Base-by-base conservation (phyloP, 2,113 vertebrate genomes). In the Ctenomys sociabilis region DNA sequence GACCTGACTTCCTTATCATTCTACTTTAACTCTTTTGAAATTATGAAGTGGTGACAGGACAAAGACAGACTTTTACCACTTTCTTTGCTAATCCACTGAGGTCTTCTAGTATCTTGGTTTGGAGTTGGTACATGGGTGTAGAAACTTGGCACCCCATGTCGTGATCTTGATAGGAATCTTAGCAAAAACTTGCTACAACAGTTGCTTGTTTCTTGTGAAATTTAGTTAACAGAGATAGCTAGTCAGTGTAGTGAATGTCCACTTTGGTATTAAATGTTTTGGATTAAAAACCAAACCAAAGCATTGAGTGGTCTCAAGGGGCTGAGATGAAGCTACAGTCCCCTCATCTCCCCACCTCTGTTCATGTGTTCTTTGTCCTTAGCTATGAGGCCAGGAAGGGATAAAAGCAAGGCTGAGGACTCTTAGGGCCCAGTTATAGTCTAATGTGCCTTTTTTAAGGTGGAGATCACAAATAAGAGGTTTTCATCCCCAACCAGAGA, bases 191-290 rank as follows among this genome's bases (percentile, higher is more conserved):
- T 30, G 73, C 28, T 81, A 59, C 72, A 64, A 40, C 22, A 1
- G 8, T 49, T 95, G 35, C 54, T 88, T 75, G 45, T 86, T 72
- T 77, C 70, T 85, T 16, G 30, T 5, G n/a, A 13, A 40, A 52
- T n/a, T 43, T 35, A 94, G 22, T 24, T 61, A 91, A 93, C 30
- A 95, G 26, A 90, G 90, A n/a, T n/a, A 72, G 24, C 8, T 73
- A 43, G 57, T 85, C 40, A 54, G 75, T 40, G 37, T 54, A 52
- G n/a, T 75, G 30, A 59, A 68, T 30, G 45, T 21, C 57, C 5
- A 24, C 57, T 90, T 73, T 64, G 57, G 59, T 12, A n/a, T 89
- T n/a, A 57, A 52, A 40, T 24, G 32, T 86, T 49, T 19, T n/a
- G 28, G 9, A 82, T 26, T 59, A 40, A 24, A n/a, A 8, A 9